These are phyloP conservation scores for Mormyrus hasselquistii DNA, from an alignment of 2,797 vertebrate genomes.

Conservation along the genomic window DNA sequence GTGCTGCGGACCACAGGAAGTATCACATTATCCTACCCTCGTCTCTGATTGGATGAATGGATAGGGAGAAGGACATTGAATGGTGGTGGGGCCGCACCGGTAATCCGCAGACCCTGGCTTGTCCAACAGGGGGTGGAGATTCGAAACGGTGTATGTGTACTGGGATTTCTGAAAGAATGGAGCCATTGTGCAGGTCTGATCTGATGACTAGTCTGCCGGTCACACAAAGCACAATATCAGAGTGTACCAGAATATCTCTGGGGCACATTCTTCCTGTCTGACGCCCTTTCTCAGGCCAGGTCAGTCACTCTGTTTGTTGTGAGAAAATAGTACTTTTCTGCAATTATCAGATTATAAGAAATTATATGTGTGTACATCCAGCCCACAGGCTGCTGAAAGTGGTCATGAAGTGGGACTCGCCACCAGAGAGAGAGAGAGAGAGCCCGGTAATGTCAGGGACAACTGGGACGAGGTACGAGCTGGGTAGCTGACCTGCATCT, in stretches of 20 bases:
- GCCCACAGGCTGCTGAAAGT: neutral
- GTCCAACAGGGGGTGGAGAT: conserved; percentile 29
- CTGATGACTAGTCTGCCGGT: neutral
- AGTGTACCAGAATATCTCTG: neutral
- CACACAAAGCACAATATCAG: neutral
- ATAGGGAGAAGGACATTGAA: conserved; percentile 31
- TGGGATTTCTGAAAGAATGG: conserved; percentile 7
- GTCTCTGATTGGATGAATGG: conserved; percentile 50
- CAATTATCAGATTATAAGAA: neutral
- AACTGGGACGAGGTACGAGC: neutral
- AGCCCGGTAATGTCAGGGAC: neutral
- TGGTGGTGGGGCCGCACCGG: conserved; percentile 50
- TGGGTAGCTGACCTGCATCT: neutral
- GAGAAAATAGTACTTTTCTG: neutral
- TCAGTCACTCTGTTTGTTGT: neutral
- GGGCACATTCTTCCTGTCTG: conserved; percentile 7
- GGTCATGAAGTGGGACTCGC: neutral
- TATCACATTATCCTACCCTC: conserved; percentile 63
- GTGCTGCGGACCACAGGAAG: conserved; percentile 44
- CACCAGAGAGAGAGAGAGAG: neutral
- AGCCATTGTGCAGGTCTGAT: conserved; percentile 3
- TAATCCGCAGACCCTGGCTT: conserved; percentile 56
- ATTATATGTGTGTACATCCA: neutral
- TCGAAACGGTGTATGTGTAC: neutral
- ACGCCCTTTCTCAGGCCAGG: neutral